These are phyloP conservation scores for Bufo gargarizans DNA, from an alignment of 2,113 vertebrate species.

Conservation along the genomic window DNA sequence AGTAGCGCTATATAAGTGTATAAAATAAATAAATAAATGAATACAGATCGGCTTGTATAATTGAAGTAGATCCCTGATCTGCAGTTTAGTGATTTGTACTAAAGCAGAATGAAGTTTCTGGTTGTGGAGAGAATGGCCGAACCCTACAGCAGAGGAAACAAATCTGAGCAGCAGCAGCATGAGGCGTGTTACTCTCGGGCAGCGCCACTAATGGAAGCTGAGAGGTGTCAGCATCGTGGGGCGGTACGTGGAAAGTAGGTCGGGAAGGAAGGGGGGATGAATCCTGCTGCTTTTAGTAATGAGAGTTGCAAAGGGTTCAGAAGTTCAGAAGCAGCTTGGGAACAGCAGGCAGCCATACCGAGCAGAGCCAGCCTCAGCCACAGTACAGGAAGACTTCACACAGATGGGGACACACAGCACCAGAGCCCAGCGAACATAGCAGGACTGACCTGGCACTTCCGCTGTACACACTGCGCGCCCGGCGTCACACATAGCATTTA, in stretches of 20 bases:
- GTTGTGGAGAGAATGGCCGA: not conserved
- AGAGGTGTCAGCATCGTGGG: conserved; percentile 41
- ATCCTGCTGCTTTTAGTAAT: conserved; percentile 57
- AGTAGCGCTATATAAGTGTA: too few relatives aligned
- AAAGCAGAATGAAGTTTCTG: too few relatives aligned
- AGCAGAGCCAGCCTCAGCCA: conserved; percentile 14
- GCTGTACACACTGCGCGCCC: not conserved
- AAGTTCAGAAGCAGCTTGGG: conserved; percentile 58
- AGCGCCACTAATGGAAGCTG: conserved; percentile 15
- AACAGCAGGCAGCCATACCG: conserved; percentile 42
- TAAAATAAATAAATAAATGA: too few relatives aligned
- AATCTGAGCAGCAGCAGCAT: conserved; percentile 26
- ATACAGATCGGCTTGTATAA: too few relatives aligned
- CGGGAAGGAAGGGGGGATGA: conserved; percentile 30
- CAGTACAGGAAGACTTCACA: conserved; percentile 4
- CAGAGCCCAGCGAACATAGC: not conserved
- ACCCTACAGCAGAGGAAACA: not conserved
- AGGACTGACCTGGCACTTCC: not conserved
- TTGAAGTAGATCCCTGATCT: too few relatives aligned
- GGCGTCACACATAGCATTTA: not conserved
- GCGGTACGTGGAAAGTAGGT: conserved; percentile 55
- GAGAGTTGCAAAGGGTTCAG: conserved; percentile 52
- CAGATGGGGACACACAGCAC: not conserved
- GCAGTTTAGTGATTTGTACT: too few relatives aligned
- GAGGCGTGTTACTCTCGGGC: not conserved